Percentiles rank a stretch among this genome's conserved stretches.
phyloP scores from a whole-genome alignment of 2,113 vertebrate species.

The Gracilinanus agilis region DNA sequence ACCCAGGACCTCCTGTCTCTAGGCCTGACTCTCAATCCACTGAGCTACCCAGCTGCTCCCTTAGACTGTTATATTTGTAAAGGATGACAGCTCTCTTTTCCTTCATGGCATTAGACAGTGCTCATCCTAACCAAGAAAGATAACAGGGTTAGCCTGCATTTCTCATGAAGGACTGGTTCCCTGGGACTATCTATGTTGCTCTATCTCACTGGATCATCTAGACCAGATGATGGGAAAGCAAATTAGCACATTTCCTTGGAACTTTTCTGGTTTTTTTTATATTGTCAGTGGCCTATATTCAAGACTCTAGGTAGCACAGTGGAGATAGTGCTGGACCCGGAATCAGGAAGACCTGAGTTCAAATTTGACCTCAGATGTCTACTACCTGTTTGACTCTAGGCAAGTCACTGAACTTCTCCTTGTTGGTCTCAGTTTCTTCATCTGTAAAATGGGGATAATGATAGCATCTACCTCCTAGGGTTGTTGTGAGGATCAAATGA shows the following conservation, averaged over 20 bases:
- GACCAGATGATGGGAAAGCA: not conserved
- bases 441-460: not conserved
- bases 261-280: not conserved
- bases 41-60: too few relatives aligned
- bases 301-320: not conserved
- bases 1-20: too few relatives aligned
- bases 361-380: too few relatives aligned
- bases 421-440: too few relatives aligned
- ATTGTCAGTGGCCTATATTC: not conserved
- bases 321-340: not conserved
- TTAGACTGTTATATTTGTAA: not conserved
- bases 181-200: not conserved
- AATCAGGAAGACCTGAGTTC: too few relatives aligned
- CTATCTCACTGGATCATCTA: not conserved
- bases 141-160: not conserved
- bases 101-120: not conserved
- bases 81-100: not conserved
- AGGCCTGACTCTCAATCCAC: too few relatives aligned
- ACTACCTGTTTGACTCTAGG: too few relatives aligned
- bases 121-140: not conserved
- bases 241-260: not conserved
- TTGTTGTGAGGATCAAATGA: not conserved
- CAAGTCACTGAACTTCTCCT: too few relatives aligned
- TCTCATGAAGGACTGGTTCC: not conserved
- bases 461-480: too few relatives aligned